Conservation (phyloP, 2,888 invertebrate genomes). For the Diaphora mendica region DNA sequence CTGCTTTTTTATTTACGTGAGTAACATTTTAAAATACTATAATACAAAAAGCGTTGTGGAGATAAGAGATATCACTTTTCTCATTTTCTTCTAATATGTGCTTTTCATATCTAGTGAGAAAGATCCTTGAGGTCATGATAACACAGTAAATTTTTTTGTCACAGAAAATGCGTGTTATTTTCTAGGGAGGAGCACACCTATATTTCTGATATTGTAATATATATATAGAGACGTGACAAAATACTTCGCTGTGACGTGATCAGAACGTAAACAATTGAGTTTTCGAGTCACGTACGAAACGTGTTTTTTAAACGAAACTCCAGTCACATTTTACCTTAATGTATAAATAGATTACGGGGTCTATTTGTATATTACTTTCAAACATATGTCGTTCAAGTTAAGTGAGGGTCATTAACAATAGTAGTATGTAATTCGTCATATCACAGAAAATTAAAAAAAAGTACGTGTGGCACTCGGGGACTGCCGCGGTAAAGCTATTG, state of each 20-base stretch:
- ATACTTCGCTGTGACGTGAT: conserved; percentile 18
- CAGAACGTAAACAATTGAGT: conserved; percentile 21
- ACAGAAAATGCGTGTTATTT: not conserved
- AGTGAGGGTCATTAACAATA: not conserved
- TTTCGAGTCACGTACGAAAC: conserved; percentile 9
- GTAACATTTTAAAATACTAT: not conserved
- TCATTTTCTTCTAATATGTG: not conserved
- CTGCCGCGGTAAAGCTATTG: too few relatives aligned
- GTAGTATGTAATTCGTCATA: too few relatives aligned
- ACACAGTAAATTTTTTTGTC: conserved; percentile 4
- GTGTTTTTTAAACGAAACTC: conserved; percentile 13
- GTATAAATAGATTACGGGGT: not conserved
- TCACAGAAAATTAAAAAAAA: too few relatives aligned
- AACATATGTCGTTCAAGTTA: not conserved
- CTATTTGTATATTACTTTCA: not conserved
- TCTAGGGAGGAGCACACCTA: not conserved
- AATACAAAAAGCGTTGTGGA: not conserved
- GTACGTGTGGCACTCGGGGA: too few relatives aligned
- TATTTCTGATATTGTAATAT: conserved; percentile 5
- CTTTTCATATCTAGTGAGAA: not conserved
- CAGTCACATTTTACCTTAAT: conserved; percentile 5
- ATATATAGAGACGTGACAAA: conserved; percentile 7
- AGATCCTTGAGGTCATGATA: not conserved
- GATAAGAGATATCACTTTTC: not conserved
- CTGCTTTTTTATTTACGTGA: not conserved